Percentiles rank a stretch among this genome's conserved stretches.
These are phyloP conservation scores for Rhinopithecus roxellana DNA, from an alignment of 2,113 vertebrate genomes.

Conservation along the genomic window DNA sequence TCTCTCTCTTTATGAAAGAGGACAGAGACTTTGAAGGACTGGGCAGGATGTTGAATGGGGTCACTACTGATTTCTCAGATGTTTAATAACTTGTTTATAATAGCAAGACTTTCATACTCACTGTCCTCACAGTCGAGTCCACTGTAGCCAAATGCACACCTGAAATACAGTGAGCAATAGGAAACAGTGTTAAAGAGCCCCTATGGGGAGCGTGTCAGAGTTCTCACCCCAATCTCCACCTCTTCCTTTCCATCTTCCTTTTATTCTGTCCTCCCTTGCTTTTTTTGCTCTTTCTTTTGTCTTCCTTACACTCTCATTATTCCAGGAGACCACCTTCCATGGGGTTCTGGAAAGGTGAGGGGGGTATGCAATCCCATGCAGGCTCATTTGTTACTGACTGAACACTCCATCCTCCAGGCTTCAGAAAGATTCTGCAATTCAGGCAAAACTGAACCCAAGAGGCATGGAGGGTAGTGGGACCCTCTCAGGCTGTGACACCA, in stretches of 20 bases:
- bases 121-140: conserved; percentile 77
- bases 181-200: neutral
- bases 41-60: neutral
- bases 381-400: neutral
- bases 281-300: neutral
- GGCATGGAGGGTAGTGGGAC: accelerated
- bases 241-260: neutral
- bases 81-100: conserved; percentile 29
- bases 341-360: neutral
- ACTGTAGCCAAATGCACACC: conserved; percentile 81
- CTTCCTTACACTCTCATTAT: neutral
- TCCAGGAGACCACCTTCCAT: neutral
- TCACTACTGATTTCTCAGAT: neutral
- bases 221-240: neutral
- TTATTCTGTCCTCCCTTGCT: neutral
- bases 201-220: neutral
- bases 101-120: conserved; percentile 77
- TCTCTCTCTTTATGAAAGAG: neutral
- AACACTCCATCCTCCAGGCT: neutral
- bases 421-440: neutral
- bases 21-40: neutral
- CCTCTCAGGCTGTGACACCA: neutral
- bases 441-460: neutral
- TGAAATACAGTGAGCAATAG: conserved; percentile 58
- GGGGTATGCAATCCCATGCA: neutral